Conservation (phyloP, 2,113 vertebrate genomes). For the Ctenodactylus gundi region DNA sequence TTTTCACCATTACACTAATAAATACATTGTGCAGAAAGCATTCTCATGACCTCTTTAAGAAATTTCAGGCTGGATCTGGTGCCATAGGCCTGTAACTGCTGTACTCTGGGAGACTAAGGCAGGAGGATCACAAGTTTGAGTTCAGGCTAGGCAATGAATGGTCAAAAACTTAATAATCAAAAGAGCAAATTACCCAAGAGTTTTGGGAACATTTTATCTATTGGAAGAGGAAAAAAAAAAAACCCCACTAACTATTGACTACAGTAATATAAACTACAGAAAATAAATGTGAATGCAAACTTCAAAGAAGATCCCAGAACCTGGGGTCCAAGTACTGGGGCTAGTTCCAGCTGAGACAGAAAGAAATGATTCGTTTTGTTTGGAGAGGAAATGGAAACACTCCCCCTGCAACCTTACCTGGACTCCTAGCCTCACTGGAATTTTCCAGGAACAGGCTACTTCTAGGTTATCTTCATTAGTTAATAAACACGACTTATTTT, state of each 20-base stretch:
- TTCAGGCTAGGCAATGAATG: too few species aligned
- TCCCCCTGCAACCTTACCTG: not conserved
- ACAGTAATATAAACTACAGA: not conserved
- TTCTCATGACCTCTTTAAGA: not conserved
- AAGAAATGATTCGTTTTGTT: not conserved
- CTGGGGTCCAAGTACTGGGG: not conserved
- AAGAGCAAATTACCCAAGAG: slow-evolving; percentile 39
- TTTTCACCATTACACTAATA: slow-evolving; percentile 30
- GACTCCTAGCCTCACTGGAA: not conserved
- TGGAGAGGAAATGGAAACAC: not conserved
- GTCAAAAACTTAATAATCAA: not conserved
- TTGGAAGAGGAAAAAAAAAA: too few species aligned
- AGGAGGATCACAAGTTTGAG: too few species aligned
- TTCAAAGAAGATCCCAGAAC: not conserved
- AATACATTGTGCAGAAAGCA: slow-evolving; percentile 37
- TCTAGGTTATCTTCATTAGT: not conserved
- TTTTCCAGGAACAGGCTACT: not conserved
- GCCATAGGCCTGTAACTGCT: too few species aligned
- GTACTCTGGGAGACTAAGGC: too few species aligned
- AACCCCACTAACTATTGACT: not conserved
- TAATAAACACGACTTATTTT: not conserved
- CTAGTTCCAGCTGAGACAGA: not conserved
- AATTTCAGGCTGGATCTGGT: too few species aligned
- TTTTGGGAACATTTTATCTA: slow-evolving; percentile 1
- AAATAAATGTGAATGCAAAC: slow-evolving; percentile 18